Percentiles rank a stretch among this genome's conserved stretches.
Evolutionary conservation across 1,140 invertebrate genomes (phyloP).

Genomic region (Aphis craccivora): DNA sequence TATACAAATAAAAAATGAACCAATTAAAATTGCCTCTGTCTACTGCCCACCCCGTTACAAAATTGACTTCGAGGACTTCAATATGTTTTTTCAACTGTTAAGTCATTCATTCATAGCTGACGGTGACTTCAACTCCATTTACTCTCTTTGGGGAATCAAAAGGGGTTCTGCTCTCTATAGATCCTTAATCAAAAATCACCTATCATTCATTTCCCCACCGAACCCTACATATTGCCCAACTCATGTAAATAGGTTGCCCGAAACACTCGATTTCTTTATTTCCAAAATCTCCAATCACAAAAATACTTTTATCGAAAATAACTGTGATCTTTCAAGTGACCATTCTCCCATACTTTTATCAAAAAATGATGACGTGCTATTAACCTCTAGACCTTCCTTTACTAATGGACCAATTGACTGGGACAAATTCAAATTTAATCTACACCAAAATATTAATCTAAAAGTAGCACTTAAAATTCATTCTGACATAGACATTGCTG

Average conservation of each 20-base stretch:
- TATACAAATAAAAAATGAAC: too few relatives aligned
- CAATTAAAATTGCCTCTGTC: too few relatives aligned
- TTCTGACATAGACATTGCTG: neutral
- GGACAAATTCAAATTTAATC: neutral
- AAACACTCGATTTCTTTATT: neutral
- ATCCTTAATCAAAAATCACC: neutral
- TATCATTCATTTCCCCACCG: neutral
- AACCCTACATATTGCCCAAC: neutral
- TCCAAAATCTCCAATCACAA: neutral
- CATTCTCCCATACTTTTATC: neutral
- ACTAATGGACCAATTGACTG: neutral
- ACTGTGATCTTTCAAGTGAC: neutral
- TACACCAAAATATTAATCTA: slow-evolving; percentile 1
- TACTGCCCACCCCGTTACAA: too few relatives aligned
- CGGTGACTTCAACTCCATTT: neutral
- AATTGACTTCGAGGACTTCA: neutral
- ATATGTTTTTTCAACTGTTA: neutral
- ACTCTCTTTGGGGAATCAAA: neutral
- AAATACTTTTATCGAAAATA: neutral
- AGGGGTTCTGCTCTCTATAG: neutral
- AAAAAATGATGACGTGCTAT: neutral
- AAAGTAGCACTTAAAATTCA: neutral
- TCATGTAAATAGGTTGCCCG: neutral
- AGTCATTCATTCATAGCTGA: neutral
- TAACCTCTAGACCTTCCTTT: neutral